Evolutionary conservation across 2,797 vertebrate species (phyloP), one percentile per base, ranked within the genome.

Genomic region (Eremophila alpestris): DNA sequence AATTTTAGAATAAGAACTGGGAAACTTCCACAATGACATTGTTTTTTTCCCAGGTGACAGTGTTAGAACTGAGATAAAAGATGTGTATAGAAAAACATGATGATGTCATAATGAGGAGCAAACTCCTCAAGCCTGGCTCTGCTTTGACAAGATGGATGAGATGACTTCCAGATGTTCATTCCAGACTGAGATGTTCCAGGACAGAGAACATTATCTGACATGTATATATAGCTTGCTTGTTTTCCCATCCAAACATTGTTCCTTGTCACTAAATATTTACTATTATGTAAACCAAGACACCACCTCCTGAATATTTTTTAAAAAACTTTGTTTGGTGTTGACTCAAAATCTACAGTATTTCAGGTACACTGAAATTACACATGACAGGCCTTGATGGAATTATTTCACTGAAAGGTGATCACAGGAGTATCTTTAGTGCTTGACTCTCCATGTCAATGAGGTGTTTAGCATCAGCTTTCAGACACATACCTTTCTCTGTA

Each of bases 111-210:
- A 36, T 6, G 51, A 91, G 21, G 40, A 77, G 15, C 6, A 75
- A 83, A 83, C 38, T 55, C 45, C 45, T 83, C 46, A 56, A 64
- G 55, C 16, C 43, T 71, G 60, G 34, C 62, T 65, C n/a, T 73
- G 63, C 51, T 90, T 54, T 89, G 68, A 65, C 62, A 54, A 32
- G 13, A 40, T 8, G 76, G 73, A 68, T 43, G 43, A 92, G 82
- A 83, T 78, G 43, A 81, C 8, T 82, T 94, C 87, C 94, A 94
- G 78, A 84, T 95, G 89, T 79, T 94, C 56, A 20, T 65, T 87
- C 40, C 48, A 80, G 46, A 38, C 14, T 41, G 73, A 62, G 29
- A 56, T 51, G 54, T 81, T 84, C 58, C 46, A 77, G 16, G 16
- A 32, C 34, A 71, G 51, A 78, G 51, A 41, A 70, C 18, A 19